Evolutionary conservation across 2,888 invertebrate species (phyloP).

Genomic region (Eupeodes luniger): DNA sequence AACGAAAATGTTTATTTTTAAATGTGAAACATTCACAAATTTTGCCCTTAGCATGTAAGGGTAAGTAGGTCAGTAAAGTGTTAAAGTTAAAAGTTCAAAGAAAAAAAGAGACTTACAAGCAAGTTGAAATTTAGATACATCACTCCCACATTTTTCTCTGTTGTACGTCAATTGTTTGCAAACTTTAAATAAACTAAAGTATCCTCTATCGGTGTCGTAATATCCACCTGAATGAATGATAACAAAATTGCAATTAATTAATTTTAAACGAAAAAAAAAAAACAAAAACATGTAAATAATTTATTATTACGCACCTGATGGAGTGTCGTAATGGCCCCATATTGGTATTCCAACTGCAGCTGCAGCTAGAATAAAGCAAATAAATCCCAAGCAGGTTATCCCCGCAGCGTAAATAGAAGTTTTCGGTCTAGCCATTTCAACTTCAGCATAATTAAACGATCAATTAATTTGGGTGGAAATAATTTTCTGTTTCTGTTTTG

Average conservation of each 20-base stretch:
- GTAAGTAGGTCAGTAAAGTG: background rate
- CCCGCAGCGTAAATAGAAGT: conserved; percentile 84
- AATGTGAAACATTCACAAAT: background rate
- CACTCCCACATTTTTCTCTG: conserved; percentile 92
- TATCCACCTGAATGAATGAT: conserved; percentile 85
- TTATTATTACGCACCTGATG: conserved; percentile 84
- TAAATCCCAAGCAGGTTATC: conserved; percentile 87
- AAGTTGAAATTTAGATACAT: conserved; percentile 91
- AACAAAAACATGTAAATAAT: conserved; percentile 4
- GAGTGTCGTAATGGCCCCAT: conserved; percentile 92
- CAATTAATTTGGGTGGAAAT: conserved; percentile 38
- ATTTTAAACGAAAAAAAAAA: background rate
- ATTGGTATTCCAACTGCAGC: conserved; percentile 93
- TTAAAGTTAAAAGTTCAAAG: background rate
- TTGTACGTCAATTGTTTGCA: conserved; percentile 93
- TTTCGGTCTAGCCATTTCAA: conserved; percentile 84
- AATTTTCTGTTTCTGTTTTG: background rate
- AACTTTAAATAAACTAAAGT: conserved; percentile 94
- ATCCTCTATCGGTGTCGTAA: conserved; percentile 90
- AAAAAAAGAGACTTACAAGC: conserved; percentile 86
- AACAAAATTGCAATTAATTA: background rate
- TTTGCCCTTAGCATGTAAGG: background rate
- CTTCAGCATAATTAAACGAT: conserved; percentile 80
- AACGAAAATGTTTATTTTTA: background rate
- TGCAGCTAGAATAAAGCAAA: conserved; percentile 92